phyloP scores from a whole-genome alignment of 2,113 vertebrate species.

The Piprites chloris region DNA sequence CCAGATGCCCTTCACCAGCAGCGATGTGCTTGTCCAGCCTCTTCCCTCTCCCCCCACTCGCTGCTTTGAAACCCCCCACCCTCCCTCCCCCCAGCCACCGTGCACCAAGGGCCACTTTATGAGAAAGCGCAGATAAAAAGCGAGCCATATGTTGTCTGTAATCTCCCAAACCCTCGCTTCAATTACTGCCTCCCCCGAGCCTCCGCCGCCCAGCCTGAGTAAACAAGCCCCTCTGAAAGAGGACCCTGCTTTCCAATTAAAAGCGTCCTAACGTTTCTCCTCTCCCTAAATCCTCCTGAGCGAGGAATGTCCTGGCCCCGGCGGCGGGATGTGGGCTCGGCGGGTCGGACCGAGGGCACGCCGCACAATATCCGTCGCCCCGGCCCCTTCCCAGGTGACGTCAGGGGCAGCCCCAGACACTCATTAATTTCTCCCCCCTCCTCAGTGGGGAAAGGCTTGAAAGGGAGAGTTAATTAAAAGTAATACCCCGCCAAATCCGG shows the following conservation, averaged over 20 bases:
- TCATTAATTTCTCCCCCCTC: constrained; percentile 77
- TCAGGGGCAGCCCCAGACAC: constrained; percentile 72
- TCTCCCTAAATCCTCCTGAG: constrained; percentile 75
- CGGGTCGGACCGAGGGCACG: constrained; percentile 67
- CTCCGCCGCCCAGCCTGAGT: constrained; percentile 71
- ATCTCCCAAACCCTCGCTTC: constrained; percentile 81
- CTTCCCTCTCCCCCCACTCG: neutral
- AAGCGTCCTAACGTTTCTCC: constrained; percentile 76
- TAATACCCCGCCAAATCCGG: constrained; percentile 72
- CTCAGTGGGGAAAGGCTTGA: constrained; percentile 53
- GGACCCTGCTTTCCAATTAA: constrained; percentile 82
- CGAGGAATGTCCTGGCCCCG: constrained; percentile 63
- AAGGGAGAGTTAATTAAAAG: constrained; percentile 81
- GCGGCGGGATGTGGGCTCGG: constrained; percentile 3
- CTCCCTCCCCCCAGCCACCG: neutral
- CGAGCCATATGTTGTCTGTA: constrained; percentile 80
- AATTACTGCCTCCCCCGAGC: constrained; percentile 78
- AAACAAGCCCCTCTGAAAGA: constrained; percentile 81
- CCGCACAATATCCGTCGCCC: constrained; percentile 44
- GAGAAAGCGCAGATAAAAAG: constrained; percentile 81
- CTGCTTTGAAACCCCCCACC: neutral
- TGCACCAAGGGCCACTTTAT: constrained; percentile 72
- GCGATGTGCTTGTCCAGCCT: neutral
- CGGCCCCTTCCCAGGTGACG: constrained; percentile 72
- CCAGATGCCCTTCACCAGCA: neutral